These are phyloP conservation scores for Erpornis zantholeuca DNA, from an alignment of 2,113 vertebrate genomes.

Conservation along the genomic window DNA sequence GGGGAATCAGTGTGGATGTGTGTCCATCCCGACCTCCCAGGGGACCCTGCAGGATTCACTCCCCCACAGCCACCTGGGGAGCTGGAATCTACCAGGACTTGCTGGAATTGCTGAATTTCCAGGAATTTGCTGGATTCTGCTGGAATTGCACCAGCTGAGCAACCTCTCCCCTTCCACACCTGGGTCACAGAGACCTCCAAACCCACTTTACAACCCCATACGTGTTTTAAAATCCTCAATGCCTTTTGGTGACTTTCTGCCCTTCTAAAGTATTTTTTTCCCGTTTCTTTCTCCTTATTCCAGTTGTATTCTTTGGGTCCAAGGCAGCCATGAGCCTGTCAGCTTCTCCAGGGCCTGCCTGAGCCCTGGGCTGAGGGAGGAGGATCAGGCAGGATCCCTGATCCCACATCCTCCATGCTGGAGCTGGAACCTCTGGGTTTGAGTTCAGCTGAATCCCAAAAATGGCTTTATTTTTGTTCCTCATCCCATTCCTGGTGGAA, in stretches of 20 bases:
- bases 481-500: background rate
- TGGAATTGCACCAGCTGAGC: background rate
- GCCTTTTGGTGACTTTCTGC: background rate
- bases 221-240: background rate
- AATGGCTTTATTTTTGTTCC: background rate
- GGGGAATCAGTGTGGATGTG: no score
- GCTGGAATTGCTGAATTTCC: no score
- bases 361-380: background rate
- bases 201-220: background rate
- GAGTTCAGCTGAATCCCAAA: background rate
- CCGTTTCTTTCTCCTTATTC: background rate
- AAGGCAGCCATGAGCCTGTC: background rate
- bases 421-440: background rate
- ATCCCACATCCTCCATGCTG: fast-evolving
- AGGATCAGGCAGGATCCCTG: background rate
- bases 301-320: no score
- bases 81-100: background rate
- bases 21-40: fast-evolving
- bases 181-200: background rate
- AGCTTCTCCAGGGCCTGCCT: background rate
- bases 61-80: background rate
- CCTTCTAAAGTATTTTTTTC: no score
- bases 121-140: no score
- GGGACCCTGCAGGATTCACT: fast-evolving
- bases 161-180: background rate